phyloP scores from a whole-genome alignment of 1,140 invertebrate genomes.

The Sesamia nonagrioides region DNA sequence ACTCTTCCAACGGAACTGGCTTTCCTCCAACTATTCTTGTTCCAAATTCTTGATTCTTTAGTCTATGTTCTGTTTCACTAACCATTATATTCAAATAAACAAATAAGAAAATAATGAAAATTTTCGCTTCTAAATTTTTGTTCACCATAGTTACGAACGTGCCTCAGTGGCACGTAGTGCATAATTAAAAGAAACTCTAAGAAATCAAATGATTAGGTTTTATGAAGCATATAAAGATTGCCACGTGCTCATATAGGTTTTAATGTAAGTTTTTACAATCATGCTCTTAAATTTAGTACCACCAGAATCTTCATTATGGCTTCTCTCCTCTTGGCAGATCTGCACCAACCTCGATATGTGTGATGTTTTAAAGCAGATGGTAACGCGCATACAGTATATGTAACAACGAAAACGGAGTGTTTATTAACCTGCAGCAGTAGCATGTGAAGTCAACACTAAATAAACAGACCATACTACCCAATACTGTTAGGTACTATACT shows the following conservation, averaged over 20 bases:
- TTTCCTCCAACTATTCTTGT: constrained; percentile 67
- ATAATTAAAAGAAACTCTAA: constrained; percentile 3
- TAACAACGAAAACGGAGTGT: too few species aligned
- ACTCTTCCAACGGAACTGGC: constrained; percentile 59
- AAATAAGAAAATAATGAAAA: neutral
- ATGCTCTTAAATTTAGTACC: neutral
- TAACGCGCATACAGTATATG: too few species aligned
- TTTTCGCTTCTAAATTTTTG: too few species aligned
- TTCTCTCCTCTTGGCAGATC: too few species aligned
- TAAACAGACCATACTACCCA: too few species aligned
- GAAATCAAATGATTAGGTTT: constrained; percentile 23
- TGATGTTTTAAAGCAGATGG: too few species aligned
- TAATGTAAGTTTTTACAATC: neutral
- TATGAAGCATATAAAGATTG: constrained; percentile 27
- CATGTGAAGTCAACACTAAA: too few species aligned
- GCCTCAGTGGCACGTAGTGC: neutral
- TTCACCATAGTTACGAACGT: neutral
- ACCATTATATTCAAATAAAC: neutral
- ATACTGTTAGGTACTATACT: too few species aligned
- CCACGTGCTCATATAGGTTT: neutral
- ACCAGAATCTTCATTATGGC: too few species aligned
- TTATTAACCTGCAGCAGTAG: too few species aligned
- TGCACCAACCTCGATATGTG: too few species aligned
- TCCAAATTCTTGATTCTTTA: constrained; percentile 7
- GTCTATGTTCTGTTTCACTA: neutral